Evolutionary conservation across 2,888 invertebrate species (phyloP), one percentile per base, ranked within the genome.

Genomic region (Drosophila pseudotakahashii): DNA sequence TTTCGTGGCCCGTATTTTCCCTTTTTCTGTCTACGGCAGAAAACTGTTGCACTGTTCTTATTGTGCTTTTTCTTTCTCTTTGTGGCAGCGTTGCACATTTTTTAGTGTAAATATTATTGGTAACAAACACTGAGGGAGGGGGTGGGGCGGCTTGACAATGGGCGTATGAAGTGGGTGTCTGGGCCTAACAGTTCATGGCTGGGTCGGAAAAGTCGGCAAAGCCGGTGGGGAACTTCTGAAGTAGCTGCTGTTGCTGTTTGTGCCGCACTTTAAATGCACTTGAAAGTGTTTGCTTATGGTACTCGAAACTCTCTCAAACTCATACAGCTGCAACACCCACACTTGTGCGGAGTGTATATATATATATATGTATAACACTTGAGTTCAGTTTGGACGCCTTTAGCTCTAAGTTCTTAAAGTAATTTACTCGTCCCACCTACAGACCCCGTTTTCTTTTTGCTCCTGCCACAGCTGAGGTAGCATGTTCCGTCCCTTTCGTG

Each of bases 221-320:
- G 26, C 47, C 53, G 61, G 57, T 30, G 50, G 75, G 47, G 67
- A 34, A 11, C 34, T 64, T 51, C 60, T 82, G 80, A 80, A 82
- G 81, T 82, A 78, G 81, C 83, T 76, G 86, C 78, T 85, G 52
- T 16, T 52, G 52, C 63, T 64, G 64, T 81, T 81, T 78, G 81
- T 81, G 81, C 81, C 82, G 76, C 79, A 83, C 87, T 83, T 86
- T 86, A 83, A 86, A 83, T 83, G 84, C 87, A 86, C 82, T 83
- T 71, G 73, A 81, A 81, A 74, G 77, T 83, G 82, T 83, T 83
- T 83, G 82, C 87, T 83, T 79, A 81, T 83, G 79, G 73, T 76
- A 81, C 84, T 86, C 63, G 52, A 75, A 57, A 73, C 61, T 68
- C 48, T 37, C 53, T 26, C 51, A 26, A 58, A 60, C 48, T 11